Percentiles rank a stretch among this genome's conserved stretches.
Conservation (phyloP, 2,888 invertebrate species). For the Leucania comma region DNA sequence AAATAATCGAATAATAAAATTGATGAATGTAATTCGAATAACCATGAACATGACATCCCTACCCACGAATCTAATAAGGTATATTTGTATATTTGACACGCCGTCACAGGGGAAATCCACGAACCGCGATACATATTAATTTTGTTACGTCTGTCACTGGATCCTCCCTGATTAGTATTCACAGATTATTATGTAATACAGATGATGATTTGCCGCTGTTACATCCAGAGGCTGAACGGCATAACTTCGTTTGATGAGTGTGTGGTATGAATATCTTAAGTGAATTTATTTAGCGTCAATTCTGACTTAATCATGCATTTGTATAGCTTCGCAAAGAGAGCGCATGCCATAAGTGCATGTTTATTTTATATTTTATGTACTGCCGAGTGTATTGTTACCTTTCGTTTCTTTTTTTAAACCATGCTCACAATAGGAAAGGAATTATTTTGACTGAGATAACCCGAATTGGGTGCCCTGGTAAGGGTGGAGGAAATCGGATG, state of each 20-base stretch:
- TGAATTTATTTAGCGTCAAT: conserved; percentile 5
- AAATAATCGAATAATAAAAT: neutral
- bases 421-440: too few species aligned
- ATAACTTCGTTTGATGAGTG: conserved; percentile 37
- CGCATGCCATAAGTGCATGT: neutral
- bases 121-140: conserved; percentile 69
- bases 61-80: conserved; percentile 64
- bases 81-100: conserved; percentile 68
- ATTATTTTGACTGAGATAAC: too few species aligned
- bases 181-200: conserved; percentile 63
- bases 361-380: too few species aligned
- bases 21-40: conserved; percentile 27
- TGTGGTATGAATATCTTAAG: conserved; percentile 32
- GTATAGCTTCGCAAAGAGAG: neutral
- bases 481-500: too few species aligned
- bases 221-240: conserved; percentile 29
- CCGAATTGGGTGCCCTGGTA: too few species aligned
- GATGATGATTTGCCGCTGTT: conserved; percentile 46
- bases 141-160: conserved; percentile 64
- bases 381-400: too few species aligned
- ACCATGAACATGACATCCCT: conserved; percentile 37
- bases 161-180: conserved; percentile 65
- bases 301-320: neutral
- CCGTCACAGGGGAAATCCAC: conserved; percentile 70
- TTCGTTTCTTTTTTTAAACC: too few species aligned